Evolutionary conservation across 2,797 vertebrate genomes (phyloP), one percentile per base, ranked within the genome.

Genomic region (Crossoptilon crossoptilon): DNA sequence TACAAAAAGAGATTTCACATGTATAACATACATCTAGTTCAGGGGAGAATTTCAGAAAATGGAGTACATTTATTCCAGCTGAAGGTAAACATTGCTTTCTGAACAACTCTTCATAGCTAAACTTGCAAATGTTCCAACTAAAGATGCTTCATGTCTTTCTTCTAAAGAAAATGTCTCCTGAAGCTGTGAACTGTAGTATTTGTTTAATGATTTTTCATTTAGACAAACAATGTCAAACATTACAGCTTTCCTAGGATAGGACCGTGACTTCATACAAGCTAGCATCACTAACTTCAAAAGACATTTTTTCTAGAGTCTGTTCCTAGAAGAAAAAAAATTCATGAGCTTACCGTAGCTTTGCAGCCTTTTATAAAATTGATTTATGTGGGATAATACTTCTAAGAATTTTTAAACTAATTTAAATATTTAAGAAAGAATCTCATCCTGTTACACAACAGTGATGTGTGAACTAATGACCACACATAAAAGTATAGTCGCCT

Each of bases 1-100:
- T 94, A 92, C 93, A 96, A 92, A 96, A 97, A 96, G 79, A 91
- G 90, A 77, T 94, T 97, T 97, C 91, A 91, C 94, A 81, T 92
- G 81, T 79, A 73, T 83, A 90, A 91, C 89, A 96, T 91, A 67
- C 93, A 88, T 90, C 87, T 93, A 56, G 84, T 96, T 96, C 91
- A 67, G 87, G 81, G 72, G 86, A 76, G 85, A 92, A 91, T 89
- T 91, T 93, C 75, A 82, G 89, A 69, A 95, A 68, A 63, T 21
- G 19, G 51, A 68, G 73, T 91, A 87, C 82, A 37, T 84, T 93
- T 68, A 60, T 72, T 90, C 86, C 76, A 87, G 87, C 92, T 77
- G 89, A 88, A 92, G 64, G 63, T 80, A 92, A 96, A 90, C 58
- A 69, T 39, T 17, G 24, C 69, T 77, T 88, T 81, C 63, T 77